Percentiles rank a stretch among this genome's conserved stretches.
Conservation (phyloP, 2,888 invertebrate species). For the Erannis defoliaria region DNA sequence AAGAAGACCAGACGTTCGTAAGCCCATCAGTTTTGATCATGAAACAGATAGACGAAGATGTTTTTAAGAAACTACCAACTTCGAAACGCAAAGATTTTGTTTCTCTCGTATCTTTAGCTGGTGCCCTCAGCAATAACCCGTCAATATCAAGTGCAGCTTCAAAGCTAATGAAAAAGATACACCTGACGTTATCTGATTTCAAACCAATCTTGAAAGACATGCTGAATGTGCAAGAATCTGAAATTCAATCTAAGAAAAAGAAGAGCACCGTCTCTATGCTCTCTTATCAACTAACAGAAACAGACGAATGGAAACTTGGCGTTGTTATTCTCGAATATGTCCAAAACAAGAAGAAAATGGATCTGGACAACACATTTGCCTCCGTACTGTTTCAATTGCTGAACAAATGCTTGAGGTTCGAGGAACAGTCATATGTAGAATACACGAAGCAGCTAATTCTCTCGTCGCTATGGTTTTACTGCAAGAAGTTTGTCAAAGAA, state of each 20-base stretch:
- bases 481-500: slow-evolving; percentile 84
- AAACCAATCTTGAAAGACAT: slow-evolving; percentile 87
- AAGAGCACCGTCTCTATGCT: slow-evolving; percentile 77
- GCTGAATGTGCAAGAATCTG: slow-evolving; percentile 82
- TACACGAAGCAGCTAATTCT: slow-evolving; percentile 96
- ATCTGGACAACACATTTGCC: slow-evolving; percentile 89
- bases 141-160: slow-evolving; percentile 87
- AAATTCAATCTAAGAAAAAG: slow-evolving; percentile 71
- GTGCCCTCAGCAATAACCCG: slow-evolving; percentile 87
- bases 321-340: slow-evolving; percentile 93
- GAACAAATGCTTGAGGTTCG: slow-evolving; percentile 92
- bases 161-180: slow-evolving; percentile 89
- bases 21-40: slow-evolving; percentile 83
- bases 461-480: slow-evolving; percentile 91
- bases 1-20: slow-evolving; percentile 66
- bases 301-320: slow-evolving; percentile 92
- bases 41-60: slow-evolving; percentile 85
- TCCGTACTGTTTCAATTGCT: slow-evolving; percentile 92
- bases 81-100: slow-evolving; percentile 80
- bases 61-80: slow-evolving; percentile 82
- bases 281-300: slow-evolving; percentile 88
- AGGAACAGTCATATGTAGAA: slow-evolving; percentile 93
- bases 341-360: slow-evolving; percentile 94
- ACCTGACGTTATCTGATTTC: slow-evolving; percentile 88
- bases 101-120: slow-evolving; percentile 82